phyloP scores from a whole-genome alignment of 1,140 invertebrate genomes.

The Heliconius himera region DNA sequence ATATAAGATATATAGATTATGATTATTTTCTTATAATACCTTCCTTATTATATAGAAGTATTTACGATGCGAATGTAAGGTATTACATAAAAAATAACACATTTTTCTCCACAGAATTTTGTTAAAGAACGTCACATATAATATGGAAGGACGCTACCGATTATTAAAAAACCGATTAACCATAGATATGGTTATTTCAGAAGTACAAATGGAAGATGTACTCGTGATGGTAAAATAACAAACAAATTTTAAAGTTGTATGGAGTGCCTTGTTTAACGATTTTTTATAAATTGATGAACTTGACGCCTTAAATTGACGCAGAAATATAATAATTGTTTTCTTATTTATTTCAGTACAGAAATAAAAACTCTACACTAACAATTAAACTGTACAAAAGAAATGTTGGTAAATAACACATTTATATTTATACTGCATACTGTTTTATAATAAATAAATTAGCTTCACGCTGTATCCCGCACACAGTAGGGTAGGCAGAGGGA shows the following conservation, averaged over 20 bases:
- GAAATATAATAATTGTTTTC: neutral
- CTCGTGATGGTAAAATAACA: slow-evolving; percentile 47
- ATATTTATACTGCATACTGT: neutral
- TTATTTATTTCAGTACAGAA: slow-evolving; percentile 33
- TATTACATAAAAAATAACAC: neutral
- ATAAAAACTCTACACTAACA: slow-evolving; percentile 33
- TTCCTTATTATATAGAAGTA: neutral
- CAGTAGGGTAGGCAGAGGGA: too few species aligned
- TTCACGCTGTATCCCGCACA: too few species aligned
- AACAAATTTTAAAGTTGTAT: too few species aligned
- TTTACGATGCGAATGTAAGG: neutral
- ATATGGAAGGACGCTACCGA: slow-evolving; percentile 60
- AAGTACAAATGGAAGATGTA: slow-evolving; percentile 47
- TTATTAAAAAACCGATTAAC: slow-evolving; percentile 50
- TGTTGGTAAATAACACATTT: slow-evolving; percentile 42
- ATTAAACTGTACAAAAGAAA: slow-evolving; percentile 43
- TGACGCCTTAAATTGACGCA: neutral
- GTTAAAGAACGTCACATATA: slow-evolving; percentile 59
- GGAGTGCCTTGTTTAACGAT: too few species aligned
- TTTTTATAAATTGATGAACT: neutral
- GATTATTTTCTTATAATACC: too few species aligned
- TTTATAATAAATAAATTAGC: neutral
- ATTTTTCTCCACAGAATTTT: slow-evolving; percentile 52
- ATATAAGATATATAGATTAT: too few species aligned
- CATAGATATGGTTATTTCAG: slow-evolving; percentile 54